phyloP scores from a whole-genome alignment of 1,140 invertebrate species.

The Diprion similis region DNA sequence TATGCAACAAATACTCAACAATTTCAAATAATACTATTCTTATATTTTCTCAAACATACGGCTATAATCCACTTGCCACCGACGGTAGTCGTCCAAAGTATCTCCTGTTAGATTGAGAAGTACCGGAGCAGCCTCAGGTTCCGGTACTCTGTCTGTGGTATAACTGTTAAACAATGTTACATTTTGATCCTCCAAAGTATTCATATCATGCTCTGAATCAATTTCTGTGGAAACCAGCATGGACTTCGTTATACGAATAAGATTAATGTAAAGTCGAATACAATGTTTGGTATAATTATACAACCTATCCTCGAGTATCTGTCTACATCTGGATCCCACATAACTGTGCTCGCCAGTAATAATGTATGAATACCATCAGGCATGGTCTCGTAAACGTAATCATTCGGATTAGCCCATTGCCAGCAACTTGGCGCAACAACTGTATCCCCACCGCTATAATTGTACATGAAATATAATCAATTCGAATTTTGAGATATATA shows the following conservation, averaged over 20 bases:
- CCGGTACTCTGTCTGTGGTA: conserved; percentile 8
- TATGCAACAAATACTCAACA: too few species aligned
- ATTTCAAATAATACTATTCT: too few species aligned
- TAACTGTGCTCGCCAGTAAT: conserved; percentile 42
- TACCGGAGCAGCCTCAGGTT: conserved; percentile 6
- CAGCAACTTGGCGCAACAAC: conserved; percentile 53
- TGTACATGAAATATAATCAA: neutral
- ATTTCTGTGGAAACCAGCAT: neutral
- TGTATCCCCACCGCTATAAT: conserved; percentile 53
- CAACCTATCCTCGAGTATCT: conserved; percentile 11
- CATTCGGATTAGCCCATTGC: conserved; percentile 54
- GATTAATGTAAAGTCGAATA: neutral
- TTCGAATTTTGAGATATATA: conserved; percentile 4
- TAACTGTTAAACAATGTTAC: neutral
- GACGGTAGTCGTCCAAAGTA: conserved; percentile 8
- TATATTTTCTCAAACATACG: conserved; percentile 29
- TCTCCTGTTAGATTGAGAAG: conserved; percentile 12
- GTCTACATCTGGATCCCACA: conserved; percentile 43
- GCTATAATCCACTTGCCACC: conserved; percentile 39
- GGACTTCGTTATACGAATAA: neutral
- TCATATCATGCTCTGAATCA: neutral
- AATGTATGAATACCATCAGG: conserved; percentile 50
- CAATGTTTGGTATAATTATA: neutral
- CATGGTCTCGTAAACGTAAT: conserved; percentile 51
- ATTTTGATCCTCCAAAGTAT: neutral